These are phyloP conservation scores for Idris sp. DNA, from an alignment of 1,140 invertebrate species.

Conservation along the genomic window DNA sequence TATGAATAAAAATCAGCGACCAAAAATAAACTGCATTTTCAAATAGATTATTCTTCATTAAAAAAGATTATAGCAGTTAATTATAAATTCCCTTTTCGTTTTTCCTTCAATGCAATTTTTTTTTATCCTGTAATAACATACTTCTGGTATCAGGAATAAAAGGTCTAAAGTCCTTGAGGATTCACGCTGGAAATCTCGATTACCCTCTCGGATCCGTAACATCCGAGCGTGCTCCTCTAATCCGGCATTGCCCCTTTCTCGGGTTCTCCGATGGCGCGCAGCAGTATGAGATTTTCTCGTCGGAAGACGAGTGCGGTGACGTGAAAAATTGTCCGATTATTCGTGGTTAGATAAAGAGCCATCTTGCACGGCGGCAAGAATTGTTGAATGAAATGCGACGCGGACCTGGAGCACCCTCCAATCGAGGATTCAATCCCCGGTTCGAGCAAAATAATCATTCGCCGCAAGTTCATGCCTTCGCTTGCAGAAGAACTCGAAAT, in stretches of 20 bases:
- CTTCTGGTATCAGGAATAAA: constrained; percentile 38
- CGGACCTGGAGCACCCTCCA: constrained; percentile 73
- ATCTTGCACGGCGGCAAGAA: constrained; percentile 50
- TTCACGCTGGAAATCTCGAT: constrained; percentile 62
- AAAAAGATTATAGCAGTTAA: no score
- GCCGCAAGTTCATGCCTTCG: constrained; percentile 70
- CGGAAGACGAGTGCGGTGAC: constrained; percentile 69
- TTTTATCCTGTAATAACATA: no score
- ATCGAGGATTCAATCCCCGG: constrained; percentile 73
- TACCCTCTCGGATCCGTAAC: constrained; percentile 58
- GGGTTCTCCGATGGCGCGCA: constrained; percentile 23
- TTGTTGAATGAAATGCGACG: constrained; percentile 70
- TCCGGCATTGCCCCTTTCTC: constrained; percentile 21
- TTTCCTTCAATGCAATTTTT: no score
- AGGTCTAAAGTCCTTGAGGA: constrained; percentile 42
- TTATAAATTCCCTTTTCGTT: no score
- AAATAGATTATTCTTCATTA: no score
- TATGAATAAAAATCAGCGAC: no score
- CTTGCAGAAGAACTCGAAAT: no score
- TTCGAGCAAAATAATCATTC: constrained; percentile 76
- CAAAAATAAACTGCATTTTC: no score
- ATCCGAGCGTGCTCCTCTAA: constrained; percentile 33
- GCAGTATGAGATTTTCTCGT: constrained; percentile 50
- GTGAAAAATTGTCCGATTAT: constrained; percentile 75
- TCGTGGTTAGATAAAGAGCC: constrained; percentile 72